Percentiles rank a stretch among this genome's conserved stretches.
Evolutionary conservation across 1,140 invertebrate genomes (phyloP).

Genomic region (Lepeophtheirus salmonis): DNA sequence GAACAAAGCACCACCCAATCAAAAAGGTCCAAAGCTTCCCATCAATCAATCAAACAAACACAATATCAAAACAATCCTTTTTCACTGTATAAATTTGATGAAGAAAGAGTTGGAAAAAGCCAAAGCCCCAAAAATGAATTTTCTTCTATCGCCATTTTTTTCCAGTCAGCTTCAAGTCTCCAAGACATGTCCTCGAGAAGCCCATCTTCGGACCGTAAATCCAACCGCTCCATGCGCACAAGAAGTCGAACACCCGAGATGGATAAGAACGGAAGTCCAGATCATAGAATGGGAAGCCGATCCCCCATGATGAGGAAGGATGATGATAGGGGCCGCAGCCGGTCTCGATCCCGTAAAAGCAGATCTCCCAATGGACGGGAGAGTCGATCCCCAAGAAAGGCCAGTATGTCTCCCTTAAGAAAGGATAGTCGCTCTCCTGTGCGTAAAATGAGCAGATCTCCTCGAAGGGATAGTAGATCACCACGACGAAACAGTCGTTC

Average conservation of each 20-base stretch:
- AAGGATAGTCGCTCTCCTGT: not conserved
- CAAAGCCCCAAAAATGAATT: not conserved
- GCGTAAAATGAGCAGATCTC: not conserved
- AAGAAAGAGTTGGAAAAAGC: not conserved
- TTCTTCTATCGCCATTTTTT: not conserved
- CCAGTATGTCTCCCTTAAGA: too few relatives aligned
- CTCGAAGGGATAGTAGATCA: not conserved
- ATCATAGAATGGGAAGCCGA: not conserved
- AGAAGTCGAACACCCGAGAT: not conserved
- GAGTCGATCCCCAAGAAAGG: not conserved
- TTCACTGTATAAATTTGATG: too few relatives aligned
- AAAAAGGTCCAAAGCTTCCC: not conserved
- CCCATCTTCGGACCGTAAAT: not conserved
- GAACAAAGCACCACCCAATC: too few relatives aligned
- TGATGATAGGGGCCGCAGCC: not conserved
- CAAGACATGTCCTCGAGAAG: not conserved
- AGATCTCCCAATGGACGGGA: not conserved
- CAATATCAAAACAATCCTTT: not conserved
- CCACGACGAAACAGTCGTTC: not conserved
- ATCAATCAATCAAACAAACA: not conserved
- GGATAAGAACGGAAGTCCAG: not conserved
- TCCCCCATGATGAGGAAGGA: too few relatives aligned
- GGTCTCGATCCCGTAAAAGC: not conserved
- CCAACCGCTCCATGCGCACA: not conserved
- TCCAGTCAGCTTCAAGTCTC: not conserved